These are phyloP conservation scores for Nothobranchius furzeri DNA, from an alignment of 2,113 vertebrate genomes.

Conservation along the genomic window DNA sequence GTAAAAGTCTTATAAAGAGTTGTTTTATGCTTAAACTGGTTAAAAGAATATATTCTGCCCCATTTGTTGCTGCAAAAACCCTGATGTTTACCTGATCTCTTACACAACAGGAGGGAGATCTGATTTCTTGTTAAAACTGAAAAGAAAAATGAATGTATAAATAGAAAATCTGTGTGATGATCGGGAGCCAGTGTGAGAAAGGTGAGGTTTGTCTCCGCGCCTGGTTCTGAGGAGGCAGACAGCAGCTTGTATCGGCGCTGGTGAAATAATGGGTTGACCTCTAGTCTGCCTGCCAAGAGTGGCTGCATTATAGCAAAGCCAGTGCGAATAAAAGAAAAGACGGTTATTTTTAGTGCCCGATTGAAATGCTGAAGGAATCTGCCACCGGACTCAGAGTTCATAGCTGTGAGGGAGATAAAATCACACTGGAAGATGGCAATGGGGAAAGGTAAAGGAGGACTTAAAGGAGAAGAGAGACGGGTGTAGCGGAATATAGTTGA, in stretches of 20 bases:
- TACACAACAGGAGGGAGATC: neutral
- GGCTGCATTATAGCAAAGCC: conserved; percentile 82
- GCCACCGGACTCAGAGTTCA: conserved; percentile 55
- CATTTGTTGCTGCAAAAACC: conserved; percentile 3
- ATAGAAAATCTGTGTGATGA: conserved; percentile 20
- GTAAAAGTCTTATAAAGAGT: conserved; percentile 33
- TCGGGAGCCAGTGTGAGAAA: conserved; percentile 18
- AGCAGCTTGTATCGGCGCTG: conserved; percentile 78
- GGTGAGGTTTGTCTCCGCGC: conserved; percentile 29
- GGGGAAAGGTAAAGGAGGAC: conserved; percentile 37
- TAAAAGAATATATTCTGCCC: no score
- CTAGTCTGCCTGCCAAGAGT: conserved; percentile 76
- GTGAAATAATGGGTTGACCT: conserved; percentile 87
- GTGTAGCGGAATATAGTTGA: no score
- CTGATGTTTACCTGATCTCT: conserved; percentile 15
- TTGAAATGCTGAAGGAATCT: conserved; percentile 78
- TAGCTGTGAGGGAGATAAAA: conserved; percentile 57
- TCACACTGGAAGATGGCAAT: conserved; percentile 38
- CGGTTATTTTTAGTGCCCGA: conserved; percentile 84
- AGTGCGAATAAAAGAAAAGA: conserved; percentile 81
- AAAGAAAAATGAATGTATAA: conserved; percentile 1
- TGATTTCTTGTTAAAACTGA: neutral
- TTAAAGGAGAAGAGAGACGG: conserved; percentile 11
- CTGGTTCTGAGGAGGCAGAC: conserved; percentile 76
- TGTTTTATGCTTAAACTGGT: conserved; percentile 5